Evolutionary conservation across 1,140 invertebrate species (phyloP).

Genomic region (Bombus huntii): DNA sequence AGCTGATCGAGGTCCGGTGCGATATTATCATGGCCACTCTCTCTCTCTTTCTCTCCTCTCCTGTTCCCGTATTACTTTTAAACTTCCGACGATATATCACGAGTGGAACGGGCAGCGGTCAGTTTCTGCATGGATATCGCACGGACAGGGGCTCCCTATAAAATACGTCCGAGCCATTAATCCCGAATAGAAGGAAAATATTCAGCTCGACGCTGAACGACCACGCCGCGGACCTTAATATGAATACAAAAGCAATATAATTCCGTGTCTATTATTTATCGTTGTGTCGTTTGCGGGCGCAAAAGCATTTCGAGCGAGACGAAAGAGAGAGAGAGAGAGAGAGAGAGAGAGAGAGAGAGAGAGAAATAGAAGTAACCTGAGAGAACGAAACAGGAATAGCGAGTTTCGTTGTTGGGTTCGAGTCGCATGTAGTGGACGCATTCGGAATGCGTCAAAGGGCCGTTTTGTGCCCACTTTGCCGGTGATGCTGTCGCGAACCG

Average conservation of each 20-base stretch:
- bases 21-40: conserved; percentile 39
- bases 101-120: conserved; percentile 76
- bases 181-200: conserved; percentile 82
- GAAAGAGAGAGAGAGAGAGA: not conserved
- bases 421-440: conserved; percentile 31
- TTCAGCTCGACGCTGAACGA: conserved; percentile 78
- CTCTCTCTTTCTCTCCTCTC: not conserved
- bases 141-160: conserved; percentile 76
- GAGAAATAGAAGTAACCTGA: no score
- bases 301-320: conserved; percentile 50
- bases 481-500: conserved; percentile 57
- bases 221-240: conserved; percentile 77
- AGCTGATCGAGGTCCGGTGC: not conserved
- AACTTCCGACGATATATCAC: conserved; percentile 81
- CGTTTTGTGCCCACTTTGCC: conserved; percentile 56
- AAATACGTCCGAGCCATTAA: conserved; percentile 83
- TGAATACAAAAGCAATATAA: conserved; percentile 81
- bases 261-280: conserved; percentile 81
- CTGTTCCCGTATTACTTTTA: conserved; percentile 76
- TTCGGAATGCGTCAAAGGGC: conserved; percentile 70
- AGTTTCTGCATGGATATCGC: conserved; percentile 75
- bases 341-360: no score
- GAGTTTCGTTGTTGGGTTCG: not conserved
- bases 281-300: conserved; percentile 59
- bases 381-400: not conserved